Conservation (phyloP, 2,113 vertebrate genomes). For the Haliaeetus leucogaster region DNA sequence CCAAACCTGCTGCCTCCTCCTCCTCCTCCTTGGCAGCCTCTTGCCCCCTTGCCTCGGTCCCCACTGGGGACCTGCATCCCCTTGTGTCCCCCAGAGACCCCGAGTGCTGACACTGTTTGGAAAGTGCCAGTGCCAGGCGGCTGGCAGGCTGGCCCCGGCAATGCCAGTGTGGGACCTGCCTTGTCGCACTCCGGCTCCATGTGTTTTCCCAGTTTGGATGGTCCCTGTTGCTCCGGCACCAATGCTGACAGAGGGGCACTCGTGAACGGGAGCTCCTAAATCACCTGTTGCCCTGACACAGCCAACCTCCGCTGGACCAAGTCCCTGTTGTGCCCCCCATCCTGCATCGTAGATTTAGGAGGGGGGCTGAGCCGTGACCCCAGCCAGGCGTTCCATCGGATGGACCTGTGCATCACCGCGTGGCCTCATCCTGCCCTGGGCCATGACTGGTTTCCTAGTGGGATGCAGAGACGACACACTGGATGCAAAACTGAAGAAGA, state of each 20-base stretch:
- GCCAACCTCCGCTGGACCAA: rapidly evolving
- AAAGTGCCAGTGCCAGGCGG: not conserved
- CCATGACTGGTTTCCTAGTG: not conserved
- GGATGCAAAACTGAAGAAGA: not conserved
- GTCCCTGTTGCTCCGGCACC: not conserved
- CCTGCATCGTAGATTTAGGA: not conserved
- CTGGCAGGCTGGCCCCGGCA: not conserved
- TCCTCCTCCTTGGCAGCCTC: not conserved
- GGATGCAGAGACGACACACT: not conserved
- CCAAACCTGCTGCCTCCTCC: not conserved
- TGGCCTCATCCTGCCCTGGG: not conserved
- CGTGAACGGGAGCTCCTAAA: not conserved
- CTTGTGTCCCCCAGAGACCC: not conserved
- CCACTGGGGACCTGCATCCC: not conserved
- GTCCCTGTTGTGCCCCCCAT: rapidly evolving
- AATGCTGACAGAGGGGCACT: not conserved
- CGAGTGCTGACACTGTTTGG: not conserved
- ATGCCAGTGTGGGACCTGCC: rapidly evolving
- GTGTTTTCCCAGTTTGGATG: rapidly evolving
- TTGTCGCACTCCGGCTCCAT: rapidly evolving
- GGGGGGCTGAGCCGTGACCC: rapidly evolving
- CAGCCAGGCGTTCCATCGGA: not conserved
- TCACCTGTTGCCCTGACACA: rapidly evolving
- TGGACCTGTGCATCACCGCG: rapidly evolving
- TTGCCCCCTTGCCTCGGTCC: rapidly evolving